These are phyloP conservation scores for Cephalotes varians DNA, from an alignment of 2,888 invertebrate species.

Conservation along the genomic window DNA sequence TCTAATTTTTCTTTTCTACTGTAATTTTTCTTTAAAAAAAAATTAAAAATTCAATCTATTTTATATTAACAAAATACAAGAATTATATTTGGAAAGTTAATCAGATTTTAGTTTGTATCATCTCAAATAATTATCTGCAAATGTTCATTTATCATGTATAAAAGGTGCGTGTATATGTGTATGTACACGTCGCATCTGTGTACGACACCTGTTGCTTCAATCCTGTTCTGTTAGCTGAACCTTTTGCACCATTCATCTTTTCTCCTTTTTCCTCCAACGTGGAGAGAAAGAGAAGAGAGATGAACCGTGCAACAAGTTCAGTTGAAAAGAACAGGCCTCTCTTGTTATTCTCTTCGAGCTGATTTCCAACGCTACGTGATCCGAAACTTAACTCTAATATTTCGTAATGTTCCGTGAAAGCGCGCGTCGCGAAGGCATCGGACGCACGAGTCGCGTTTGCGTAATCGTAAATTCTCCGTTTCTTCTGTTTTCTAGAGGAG, in stretches of 20 bases:
- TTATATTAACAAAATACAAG: neutral
- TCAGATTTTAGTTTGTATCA: neutral
- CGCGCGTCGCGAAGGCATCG: neutral
- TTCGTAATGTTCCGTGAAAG: neutral
- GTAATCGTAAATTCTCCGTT: neutral
- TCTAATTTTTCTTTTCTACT: neutral
- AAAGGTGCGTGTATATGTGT: neutral
- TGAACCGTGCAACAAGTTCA: too few relatives aligned
- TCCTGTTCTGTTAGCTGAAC: too few relatives aligned
- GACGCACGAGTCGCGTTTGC: neutral
- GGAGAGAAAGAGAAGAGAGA: too few relatives aligned
- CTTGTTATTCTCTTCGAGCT: neutral
- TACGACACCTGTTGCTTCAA: neutral
- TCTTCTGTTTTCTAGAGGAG: neutral
- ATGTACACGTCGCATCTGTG: neutral
- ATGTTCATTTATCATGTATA: neutral
- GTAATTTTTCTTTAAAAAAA: neutral
- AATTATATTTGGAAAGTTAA: neutral
- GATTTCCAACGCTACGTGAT: constrained; percentile 16
- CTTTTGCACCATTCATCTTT: too few relatives aligned
- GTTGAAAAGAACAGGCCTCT: too few relatives aligned
- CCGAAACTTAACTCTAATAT: neutral
- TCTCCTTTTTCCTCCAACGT: too few relatives aligned
- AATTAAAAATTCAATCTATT: neutral
- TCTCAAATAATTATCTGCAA: neutral